Conservation (phyloP, 2,888 invertebrate genomes). For the Eupeodes luniger region DNA sequence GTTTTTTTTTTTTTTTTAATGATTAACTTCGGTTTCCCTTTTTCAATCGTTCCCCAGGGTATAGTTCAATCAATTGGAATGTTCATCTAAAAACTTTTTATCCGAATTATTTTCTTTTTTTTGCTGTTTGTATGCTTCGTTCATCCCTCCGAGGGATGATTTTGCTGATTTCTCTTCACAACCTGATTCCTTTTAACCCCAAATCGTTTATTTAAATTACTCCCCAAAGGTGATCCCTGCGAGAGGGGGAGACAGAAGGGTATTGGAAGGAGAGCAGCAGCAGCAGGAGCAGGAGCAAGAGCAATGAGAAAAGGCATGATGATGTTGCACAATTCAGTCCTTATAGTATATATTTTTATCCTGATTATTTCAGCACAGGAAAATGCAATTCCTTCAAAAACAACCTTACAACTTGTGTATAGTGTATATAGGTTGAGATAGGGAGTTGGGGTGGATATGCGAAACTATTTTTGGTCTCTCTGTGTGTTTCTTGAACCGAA, state of each 20-base stretch:
- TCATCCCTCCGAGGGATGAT: conserved; percentile 44
- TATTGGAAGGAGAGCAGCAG: not conserved
- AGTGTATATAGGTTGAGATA: not conserved
- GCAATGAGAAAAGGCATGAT: conserved; percentile 22
- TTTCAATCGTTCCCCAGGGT: conserved; percentile 60
- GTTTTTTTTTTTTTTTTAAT: conserved; percentile 43
- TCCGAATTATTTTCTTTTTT: conserved; percentile 18
- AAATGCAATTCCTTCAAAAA: conserved; percentile 60
- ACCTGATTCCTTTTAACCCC: conserved; percentile 64
- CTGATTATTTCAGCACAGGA: conserved; percentile 54
- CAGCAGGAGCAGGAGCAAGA: too few relatives aligned
- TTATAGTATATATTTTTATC: conserved; percentile 32
- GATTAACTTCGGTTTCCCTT: conserved; percentile 63
- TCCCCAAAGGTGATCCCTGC: conserved; percentile 67
- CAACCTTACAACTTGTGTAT: not conserved
- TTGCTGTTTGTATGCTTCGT: not conserved
- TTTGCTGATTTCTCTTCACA: conserved; percentile 55
- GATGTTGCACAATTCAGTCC: conserved; percentile 55
- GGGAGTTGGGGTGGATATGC: not conserved
- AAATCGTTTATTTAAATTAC: conserved; percentile 75
- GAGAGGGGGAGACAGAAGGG: not conserved
- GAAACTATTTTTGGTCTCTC: conserved; percentile 6
- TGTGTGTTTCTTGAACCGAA: conserved; percentile 23
- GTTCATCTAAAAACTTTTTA: conserved; percentile 65
- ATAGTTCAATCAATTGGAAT: conserved; percentile 74